A percentile compares a stretch with the other conserved stretches of the same genome.
Conservation (phyloP, 2,797 vertebrate genomes). For the Melanotaenia trifasciata region DNA sequence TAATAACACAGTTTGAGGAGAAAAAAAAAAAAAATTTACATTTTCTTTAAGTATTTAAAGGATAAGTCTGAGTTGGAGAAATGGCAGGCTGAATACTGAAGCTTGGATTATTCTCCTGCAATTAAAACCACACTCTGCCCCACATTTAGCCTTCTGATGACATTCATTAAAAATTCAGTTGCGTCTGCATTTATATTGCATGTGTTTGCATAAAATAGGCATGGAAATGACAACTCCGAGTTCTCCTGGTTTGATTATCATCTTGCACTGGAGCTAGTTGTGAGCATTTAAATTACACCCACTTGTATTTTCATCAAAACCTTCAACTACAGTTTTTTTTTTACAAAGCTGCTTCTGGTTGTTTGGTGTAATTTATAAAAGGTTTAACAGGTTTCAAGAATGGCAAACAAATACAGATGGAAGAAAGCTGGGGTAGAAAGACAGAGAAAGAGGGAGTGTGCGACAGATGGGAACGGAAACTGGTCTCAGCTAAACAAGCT, state of each 20-base stretch:
- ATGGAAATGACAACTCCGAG: conserved; percentile 16
- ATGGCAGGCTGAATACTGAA: conserved; percentile 14
- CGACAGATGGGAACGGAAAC: conserved; percentile 33
- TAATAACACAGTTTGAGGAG: background rate
- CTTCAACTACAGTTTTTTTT: conserved; percentile 8
- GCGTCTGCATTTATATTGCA: conserved; percentile 45
- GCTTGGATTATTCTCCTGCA: conserved; percentile 22
- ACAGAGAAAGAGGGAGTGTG: conserved; percentile 20
- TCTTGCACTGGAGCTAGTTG: background rate
- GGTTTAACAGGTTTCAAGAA: conserved; percentile 13
- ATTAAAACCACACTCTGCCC: conserved; percentile 27
- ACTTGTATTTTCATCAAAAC: conserved; percentile 21
- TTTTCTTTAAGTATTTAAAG: conserved; percentile 17
- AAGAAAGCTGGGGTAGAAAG: conserved; percentile 7
- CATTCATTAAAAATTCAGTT: conserved; percentile 43
- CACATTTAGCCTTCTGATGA: conserved; percentile 36
- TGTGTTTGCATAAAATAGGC: conserved; percentile 26
- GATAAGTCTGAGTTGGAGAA: conserved; percentile 10
- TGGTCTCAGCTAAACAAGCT: conserved; percentile 55
- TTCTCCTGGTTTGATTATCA: conserved; percentile 15
- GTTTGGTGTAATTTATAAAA: conserved; percentile 10
- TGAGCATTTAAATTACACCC: conserved; percentile 7
- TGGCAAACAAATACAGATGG: conserved; percentile 6
- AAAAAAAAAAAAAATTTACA: background rate
- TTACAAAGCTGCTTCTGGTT: conserved; percentile 1